These are phyloP conservation scores for Drosophila recens DNA, from an alignment of 2,888 invertebrate species.

Conservation along the genomic window DNA sequence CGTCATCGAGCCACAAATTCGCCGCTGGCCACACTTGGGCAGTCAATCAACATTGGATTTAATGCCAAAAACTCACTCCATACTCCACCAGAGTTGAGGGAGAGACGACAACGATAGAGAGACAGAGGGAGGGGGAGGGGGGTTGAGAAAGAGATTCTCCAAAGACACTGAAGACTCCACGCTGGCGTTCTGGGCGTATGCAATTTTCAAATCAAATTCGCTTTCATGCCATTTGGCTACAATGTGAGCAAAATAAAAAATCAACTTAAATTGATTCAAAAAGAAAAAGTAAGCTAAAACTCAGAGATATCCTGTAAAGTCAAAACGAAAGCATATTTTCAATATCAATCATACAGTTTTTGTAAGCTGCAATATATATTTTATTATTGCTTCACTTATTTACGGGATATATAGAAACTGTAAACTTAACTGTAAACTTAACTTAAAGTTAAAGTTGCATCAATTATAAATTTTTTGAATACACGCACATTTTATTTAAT, in stretches of 20 bases:
- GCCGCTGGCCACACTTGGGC: slow-evolving; percentile 60
- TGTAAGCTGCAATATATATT: too few species aligned
- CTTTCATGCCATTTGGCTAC: slow-evolving; percentile 76
- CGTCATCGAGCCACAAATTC: slow-evolving; percentile 5
- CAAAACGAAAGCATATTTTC: neutral
- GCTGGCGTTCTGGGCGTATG: slow-evolving; percentile 40
- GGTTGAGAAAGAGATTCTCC: neutral
- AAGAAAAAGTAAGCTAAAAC: neutral
- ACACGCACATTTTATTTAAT: too few species aligned
- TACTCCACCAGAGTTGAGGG: slow-evolving; percentile 1
- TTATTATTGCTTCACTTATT: too few species aligned
- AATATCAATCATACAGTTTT: too few species aligned
- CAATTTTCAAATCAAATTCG: slow-evolving; percentile 73
- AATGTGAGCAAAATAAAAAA: slow-evolving; percentile 10
- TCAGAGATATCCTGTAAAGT: slow-evolving; percentile 12
- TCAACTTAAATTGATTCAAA: neutral
- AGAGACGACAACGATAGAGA: neutral
- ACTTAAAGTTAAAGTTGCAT: too few species aligned
- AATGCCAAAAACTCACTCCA: slow-evolving; percentile 15
- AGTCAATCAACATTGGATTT: slow-evolving; percentile 54
- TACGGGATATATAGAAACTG: too few species aligned
- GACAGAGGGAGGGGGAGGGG: neutral
- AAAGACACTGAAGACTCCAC: slow-evolving; percentile 6
- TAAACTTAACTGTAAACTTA: too few species aligned
- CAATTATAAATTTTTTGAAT: too few species aligned